Base-by-base conservation (phyloP, 1,140 invertebrate genomes). In the Tribolium madens region DNA sequence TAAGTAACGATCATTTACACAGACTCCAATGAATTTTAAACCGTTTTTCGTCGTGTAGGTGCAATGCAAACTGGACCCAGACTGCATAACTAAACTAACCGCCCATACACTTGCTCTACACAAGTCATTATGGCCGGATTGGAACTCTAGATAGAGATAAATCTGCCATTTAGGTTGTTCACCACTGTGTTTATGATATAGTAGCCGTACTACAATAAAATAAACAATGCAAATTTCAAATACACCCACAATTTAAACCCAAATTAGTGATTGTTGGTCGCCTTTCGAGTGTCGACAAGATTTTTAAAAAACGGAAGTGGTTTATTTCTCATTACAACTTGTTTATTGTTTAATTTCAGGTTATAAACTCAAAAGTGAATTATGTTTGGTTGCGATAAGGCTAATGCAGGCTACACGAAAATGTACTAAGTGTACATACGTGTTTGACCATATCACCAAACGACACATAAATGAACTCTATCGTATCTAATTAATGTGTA, bases 101-200 rank as follows among this genome's bases (percentile, higher is more conserved):
- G 68, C 68, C 68, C 68, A 71, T 71, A 21, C 68, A 71, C 68
- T 71, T 71, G 68, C 68, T 64, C 31, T 57, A 69, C 31, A 69
- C 64, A 69, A 69, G 31, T 69, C 68, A 71, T 71, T 71, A 71
- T 47, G 26, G 15, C 36, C 18, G 68, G 47, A 71, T 69, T 69
- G 68, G 47, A 71, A 71, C 36, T 17, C 18, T 18, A 36, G 68
- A 71, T 71, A 47, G 18, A 71, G 36, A 71, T 71, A 71, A 71
- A 71, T 71, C n/a, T 71, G 68, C 47, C 47, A 48, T 71, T 47
- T 47, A 5, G 3, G 36, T 21, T 50, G 47, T 13, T 47, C 68
- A 36, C 68, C 36, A 71, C 68, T 47, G 68, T 71, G 47, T 47
- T 71, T 26, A 71, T 21, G 36, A 26, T 71, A 33, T 18, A 21